Evolutionary conservation across 2,113 vertebrate species (phyloP).

Genomic region (Progne subis): DNA sequence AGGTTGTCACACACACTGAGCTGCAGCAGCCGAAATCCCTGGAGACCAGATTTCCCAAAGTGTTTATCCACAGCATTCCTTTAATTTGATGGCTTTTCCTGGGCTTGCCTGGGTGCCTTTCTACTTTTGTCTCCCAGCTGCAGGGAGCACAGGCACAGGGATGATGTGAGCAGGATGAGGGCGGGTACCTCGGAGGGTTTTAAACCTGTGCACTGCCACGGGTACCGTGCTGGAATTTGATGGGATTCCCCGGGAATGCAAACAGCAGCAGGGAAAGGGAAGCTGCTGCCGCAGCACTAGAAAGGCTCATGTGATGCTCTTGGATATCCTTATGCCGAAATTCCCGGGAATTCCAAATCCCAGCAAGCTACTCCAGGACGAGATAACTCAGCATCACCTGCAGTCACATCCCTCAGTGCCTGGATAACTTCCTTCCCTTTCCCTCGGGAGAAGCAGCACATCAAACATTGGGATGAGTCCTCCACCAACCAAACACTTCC

Average conservation of each 20-base stretch:
- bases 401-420: not conserved
- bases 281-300: not conserved
- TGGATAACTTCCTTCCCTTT: not conserved
- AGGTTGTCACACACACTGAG: not conserved
- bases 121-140: not conserved
- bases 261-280: not conserved
- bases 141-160: not conserved
- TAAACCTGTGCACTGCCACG: not conserved
- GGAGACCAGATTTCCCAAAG: not conserved
- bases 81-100: not conserved
- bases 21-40: not conserved
- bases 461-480: accelerated
- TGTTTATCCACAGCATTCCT: not conserved
- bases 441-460: not conserved
- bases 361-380: not conserved
- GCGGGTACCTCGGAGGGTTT: not conserved
- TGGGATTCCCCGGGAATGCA: not conserved
- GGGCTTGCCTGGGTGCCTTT: not conserved
- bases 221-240: not conserved
- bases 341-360: not conserved
- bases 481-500: not conserved
- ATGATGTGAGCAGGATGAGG: not conserved
- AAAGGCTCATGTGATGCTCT: not conserved
- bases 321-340: not conserved
- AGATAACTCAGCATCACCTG: not conserved